Conservation (phyloP, 2,113 vertebrate genomes). For the Indicator indicator region DNA sequence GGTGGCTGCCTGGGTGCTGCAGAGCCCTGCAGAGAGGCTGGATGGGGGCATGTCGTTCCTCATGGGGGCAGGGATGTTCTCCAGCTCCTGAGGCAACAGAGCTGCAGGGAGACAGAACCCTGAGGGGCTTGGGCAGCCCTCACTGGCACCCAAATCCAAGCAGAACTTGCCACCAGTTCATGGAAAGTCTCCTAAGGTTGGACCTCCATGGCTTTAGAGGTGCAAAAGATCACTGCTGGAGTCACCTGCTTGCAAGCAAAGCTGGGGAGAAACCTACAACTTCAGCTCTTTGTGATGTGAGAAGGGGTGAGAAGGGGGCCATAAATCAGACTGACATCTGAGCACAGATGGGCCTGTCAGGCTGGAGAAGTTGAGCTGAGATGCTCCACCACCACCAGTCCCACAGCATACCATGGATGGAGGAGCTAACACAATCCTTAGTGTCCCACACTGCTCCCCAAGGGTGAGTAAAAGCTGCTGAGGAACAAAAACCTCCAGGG, state of each 20-base stretch:
- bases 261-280: neutral
- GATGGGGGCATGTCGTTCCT: neutral
- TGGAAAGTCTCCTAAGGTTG: fast-evolving
- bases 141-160: fast-evolving
- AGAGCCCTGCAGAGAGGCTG: neutral
- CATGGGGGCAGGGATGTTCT: fast-evolving
- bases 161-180: neutral
- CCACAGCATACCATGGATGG: fast-evolving
- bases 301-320: fast-evolving
- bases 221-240: fast-evolving
- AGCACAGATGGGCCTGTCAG: neutral
- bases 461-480: neutral
- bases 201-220: neutral
- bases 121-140: fast-evolving
- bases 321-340: fast-evolving
- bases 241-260: neutral
- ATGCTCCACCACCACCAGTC: neutral
- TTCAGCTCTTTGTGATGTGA: neutral
- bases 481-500: neutral
- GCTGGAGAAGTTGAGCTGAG: too few species aligned
- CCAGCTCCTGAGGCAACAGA: fast-evolving
- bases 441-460: neutral
- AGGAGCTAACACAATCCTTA: fast-evolving
- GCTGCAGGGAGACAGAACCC: neutral
- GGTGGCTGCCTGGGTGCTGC: neutral